phyloP scores from a whole-genome alignment of 2,113 vertebrate genomes.

The Notothenia coriiceps region DNA sequence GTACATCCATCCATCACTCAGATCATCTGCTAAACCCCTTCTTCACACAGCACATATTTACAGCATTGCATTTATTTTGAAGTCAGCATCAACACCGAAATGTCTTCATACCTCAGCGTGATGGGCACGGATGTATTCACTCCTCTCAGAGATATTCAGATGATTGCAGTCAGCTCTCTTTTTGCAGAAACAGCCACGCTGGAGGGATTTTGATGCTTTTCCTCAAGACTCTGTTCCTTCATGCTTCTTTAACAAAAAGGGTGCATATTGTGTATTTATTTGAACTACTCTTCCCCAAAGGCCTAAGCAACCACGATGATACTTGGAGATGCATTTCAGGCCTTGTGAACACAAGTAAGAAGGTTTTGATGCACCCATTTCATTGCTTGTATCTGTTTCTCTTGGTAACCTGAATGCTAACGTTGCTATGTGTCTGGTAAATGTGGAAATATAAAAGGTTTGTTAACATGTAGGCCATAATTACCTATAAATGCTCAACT shows the following conservation, averaged over 20 bases:
- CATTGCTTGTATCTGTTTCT: not conserved
- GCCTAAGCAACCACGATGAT: not conserved
- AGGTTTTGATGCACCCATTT: not conserved
- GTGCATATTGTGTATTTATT: not conserved
- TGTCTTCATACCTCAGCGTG: constrained; percentile 82
- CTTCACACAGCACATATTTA: constrained; percentile 58
- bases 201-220: not conserved
- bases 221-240: constrained; percentile 1
- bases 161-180: constrained; percentile 37
- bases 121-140: constrained; percentile 68
- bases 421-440: not conserved
- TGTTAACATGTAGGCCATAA: not conserved
- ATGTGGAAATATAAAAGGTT: too few species aligned
- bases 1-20: constrained; percentile 39
- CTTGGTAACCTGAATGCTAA: not conserved
- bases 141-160: constrained; percentile 62
- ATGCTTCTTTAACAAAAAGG: not conserved
- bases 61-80: constrained; percentile 49
- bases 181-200: constrained; percentile 27
- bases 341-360: not conserved
- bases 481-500: too few species aligned
- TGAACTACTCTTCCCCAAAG: not conserved
- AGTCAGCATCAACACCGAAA: constrained; percentile 81
- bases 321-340: not conserved
- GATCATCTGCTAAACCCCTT: constrained; percentile 46